phyloP scores from a whole-genome alignment of 2,797 vertebrate genomes.

The Falco rusticolus region DNA sequence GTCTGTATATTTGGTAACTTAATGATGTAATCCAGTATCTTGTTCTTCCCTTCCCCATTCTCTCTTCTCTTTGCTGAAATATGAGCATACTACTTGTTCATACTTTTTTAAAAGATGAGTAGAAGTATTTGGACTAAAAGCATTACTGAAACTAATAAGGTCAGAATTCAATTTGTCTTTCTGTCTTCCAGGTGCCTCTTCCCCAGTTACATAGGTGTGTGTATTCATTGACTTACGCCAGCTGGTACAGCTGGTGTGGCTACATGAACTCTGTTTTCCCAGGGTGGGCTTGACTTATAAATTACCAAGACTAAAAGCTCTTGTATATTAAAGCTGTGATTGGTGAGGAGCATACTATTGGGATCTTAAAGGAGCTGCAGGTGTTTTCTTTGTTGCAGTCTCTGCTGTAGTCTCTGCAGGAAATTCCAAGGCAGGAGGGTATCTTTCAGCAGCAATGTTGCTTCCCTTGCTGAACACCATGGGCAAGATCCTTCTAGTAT shows the following conservation, averaged over 20 bases:
- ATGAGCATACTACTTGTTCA: neutral
- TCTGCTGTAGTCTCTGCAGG: neutral
- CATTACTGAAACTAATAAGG: neutral
- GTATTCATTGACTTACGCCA: neutral
- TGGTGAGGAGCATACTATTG: neutral
- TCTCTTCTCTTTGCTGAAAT: neutral
- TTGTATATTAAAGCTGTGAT: neutral
- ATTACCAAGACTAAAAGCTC: neutral
- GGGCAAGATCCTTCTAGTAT: neutral
- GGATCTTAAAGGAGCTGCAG: neutral
- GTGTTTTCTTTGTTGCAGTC: neutral
- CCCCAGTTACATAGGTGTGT: neutral
- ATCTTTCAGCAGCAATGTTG: neutral
- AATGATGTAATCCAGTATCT: neutral
- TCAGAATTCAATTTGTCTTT: neutral
- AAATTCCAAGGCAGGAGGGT: neutral
- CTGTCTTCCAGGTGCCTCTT: neutral
- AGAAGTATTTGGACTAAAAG: neutral
- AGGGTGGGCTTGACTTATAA: neutral
- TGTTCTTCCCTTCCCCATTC: neutral
- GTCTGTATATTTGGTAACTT: neutral
- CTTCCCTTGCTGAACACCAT: rapidly evolving
- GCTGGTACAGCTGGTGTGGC: neutral
- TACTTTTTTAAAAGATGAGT: neutral
- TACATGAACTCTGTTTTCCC: neutral